phyloP scores from a whole-genome alignment of 2,888 invertebrate genomes.

The Argyresthia goedartella region DNA sequence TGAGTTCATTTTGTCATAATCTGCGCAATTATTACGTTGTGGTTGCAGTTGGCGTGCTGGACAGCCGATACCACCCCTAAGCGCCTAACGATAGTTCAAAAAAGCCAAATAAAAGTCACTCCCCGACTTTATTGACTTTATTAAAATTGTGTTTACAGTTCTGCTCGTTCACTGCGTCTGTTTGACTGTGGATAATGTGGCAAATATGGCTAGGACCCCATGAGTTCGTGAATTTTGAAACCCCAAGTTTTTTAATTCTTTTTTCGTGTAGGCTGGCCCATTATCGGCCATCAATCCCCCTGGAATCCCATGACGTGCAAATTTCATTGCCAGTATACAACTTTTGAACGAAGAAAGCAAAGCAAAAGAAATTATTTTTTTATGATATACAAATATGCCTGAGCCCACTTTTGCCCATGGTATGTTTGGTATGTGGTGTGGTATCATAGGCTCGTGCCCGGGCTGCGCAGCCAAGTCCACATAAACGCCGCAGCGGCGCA shows the following conservation, averaged over 20 bases:
- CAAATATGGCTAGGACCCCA: background rate
- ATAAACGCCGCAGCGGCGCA: too few species aligned
- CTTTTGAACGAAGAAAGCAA: too few species aligned
- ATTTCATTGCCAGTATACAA: background rate
- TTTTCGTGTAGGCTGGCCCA: background rate
- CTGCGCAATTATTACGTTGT: background rate
- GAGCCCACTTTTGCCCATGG: too few species aligned
- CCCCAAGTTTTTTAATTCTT: background rate
- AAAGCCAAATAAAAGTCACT: background rate
- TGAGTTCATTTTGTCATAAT: slow-evolving; percentile 2
- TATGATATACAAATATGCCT: too few species aligned
- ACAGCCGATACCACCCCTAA: background rate
- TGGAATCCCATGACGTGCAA: background rate
- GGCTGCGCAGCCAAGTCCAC: too few species aligned
- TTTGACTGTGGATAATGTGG: background rate
- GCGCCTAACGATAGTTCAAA: background rate
- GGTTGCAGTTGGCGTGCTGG: background rate
- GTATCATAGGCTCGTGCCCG: too few species aligned
- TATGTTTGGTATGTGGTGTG: too few species aligned
- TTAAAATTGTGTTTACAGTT: background rate
- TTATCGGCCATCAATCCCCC: background rate
- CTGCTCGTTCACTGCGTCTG: background rate
- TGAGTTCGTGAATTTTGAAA: too few species aligned
- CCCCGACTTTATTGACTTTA: background rate
- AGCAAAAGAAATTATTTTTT: too few species aligned